Percentiles rank a stretch among this genome's conserved stretches.
phyloP scores from a whole-genome alignment of 2,888 invertebrate genomes.

The Platycheirus rosarum region DNA sequence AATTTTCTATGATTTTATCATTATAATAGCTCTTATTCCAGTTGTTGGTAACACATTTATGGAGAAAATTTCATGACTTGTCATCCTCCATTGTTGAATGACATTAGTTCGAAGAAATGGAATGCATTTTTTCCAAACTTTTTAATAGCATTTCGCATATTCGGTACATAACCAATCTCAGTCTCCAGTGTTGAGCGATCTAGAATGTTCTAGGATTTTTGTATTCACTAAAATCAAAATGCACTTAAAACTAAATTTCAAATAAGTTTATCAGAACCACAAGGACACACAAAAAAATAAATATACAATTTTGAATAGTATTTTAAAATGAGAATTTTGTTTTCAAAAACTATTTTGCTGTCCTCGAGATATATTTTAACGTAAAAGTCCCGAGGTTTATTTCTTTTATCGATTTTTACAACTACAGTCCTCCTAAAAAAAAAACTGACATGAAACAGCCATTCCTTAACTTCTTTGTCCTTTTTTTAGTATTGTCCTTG shows the following conservation, averaged over 20 bases:
- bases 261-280: conserved; percentile 7
- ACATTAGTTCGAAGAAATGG: no score
- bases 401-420: no score
- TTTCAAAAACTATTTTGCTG: background rate
- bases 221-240: background rate
- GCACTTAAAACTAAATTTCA: background rate
- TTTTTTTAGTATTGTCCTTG: conserved; percentile 65
- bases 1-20: no score
- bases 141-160: no score
- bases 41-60: no score
- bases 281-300: conserved; percentile 10
- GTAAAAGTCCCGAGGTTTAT: conserved; percentile 37
- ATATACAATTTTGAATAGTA: background rate
- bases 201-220: no score
- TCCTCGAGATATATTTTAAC: conserved; percentile 6
- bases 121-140: no score
- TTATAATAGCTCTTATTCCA: no score
- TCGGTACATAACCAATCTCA: no score
- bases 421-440: conserved; percentile 12
- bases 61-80: no score
- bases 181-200: no score
- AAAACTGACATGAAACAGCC: conserved; percentile 20
- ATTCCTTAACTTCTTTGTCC: conserved; percentile 14
- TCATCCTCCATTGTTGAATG: no score
- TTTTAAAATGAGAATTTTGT: background rate